Base-by-base conservation (phyloP, 2,888 invertebrate genomes). In the Asteroscopus sphinx region DNA sequence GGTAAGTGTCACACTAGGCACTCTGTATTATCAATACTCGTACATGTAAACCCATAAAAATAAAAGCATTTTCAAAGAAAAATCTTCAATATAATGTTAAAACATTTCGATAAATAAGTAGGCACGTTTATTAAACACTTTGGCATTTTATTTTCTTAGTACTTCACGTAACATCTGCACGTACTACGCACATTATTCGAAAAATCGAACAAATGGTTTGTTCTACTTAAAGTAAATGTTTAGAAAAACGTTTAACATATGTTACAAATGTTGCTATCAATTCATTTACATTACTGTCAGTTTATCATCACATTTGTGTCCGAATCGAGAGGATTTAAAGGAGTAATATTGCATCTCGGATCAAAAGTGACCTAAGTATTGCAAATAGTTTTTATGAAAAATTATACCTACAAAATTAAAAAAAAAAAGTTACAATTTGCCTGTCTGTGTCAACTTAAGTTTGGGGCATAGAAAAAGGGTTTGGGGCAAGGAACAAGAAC, bases 201-300 rank as follows among this genome's bases (percentile, higher is more conserved):
- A 28, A n/a, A 11, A n/a, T n/a, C n/a, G n/a, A 30, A 11, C 15
- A 28, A 42, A 42, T 26, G 3, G 11, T 11, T 17, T 13, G 8
- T 11, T 5, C 2, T 9, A 15, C 28, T 28, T 17, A 11, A 7
- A 3, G 15, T 7, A 11, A 12, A 15, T 12, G 0, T 32, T 16
- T 16, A 1, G 0, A 33, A 21, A 21, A 21, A n/a, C n/a, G 21
- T 21, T 6, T 1, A 21, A 21, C 21, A 9, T 12, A 25, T 11
- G 28, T 28, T 28, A 9, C 28, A 28, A 28, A 28, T 9, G 7
- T 9, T n/a, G n/a, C 28, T 28, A 2, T 28, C 28, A 28, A 9
- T 28, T 33, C 21, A 37, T 48, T 53, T 37, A 37, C 9, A 30
- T 42, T 11, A 37, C 9, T 25, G 12, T 44, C n/a, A 45, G 37